Evolutionary conservation across 2,797 vertebrate species (phyloP).

Genomic region (Arctocebus calabarensis): DNA sequence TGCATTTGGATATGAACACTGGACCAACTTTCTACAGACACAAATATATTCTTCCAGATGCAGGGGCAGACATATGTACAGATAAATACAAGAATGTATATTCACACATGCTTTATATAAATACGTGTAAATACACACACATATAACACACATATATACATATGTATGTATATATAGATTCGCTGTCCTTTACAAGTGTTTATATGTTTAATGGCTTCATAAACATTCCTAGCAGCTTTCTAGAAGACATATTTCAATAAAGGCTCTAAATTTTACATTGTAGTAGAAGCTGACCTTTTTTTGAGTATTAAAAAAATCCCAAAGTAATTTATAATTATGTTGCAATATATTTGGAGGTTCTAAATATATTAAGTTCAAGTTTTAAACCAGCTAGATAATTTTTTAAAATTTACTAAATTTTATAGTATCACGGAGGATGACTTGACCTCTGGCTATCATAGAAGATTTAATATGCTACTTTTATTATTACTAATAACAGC

Average conservation of each 20-base stretch:
- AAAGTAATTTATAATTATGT: conserved; percentile 59
- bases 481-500: conserved; percentile 51
- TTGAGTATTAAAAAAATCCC: conserved; percentile 54
- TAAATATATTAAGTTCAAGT: conserved; percentile 61
- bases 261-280: conserved; percentile 78
- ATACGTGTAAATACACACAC: conserved; percentile 75
- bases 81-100: conserved; percentile 80
- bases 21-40: conserved; percentile 78
- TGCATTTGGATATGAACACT: conserved; percentile 82
- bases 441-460: neutral
- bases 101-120: conserved; percentile 78
- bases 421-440: neutral
- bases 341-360: conserved; percentile 56
- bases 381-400: conserved; percentile 37
- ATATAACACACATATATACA: conserved; percentile 56
- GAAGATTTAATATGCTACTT: conserved; percentile 37
- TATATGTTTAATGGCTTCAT: conserved; percentile 77
- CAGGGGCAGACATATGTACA: conserved; percentile 79
- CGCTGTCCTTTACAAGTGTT: conserved; percentile 79
- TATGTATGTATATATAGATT: conserved; percentile 53
- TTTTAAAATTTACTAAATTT: conserved; percentile 63
- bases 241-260: conserved; percentile 74
- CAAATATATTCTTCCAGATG: conserved; percentile 83
- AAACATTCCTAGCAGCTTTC: conserved; percentile 73
- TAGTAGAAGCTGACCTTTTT: conserved; percentile 77